Percentiles rank a stretch among this genome's conserved stretches.
Evolutionary conservation across 2,888 invertebrate species (phyloP).

Genomic region (Hirtodrosophila alboralis): DNA sequence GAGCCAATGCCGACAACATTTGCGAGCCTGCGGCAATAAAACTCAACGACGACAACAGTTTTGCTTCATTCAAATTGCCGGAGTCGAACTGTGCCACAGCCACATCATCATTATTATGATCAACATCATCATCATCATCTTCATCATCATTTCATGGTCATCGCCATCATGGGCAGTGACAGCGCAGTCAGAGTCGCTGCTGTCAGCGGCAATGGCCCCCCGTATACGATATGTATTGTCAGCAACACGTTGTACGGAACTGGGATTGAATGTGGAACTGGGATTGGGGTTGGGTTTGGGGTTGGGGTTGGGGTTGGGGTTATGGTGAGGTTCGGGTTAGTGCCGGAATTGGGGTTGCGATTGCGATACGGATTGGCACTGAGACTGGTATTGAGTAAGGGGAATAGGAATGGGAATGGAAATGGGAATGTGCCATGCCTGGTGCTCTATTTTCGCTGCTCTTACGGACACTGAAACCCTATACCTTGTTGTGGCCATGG

Average conservation of each 20-base stretch:
- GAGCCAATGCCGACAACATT: constrained; percentile 55
- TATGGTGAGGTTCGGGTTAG: background rate
- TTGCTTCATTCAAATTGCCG: constrained; percentile 49
- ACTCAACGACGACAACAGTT: constrained; percentile 51
- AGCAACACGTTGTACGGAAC: constrained; percentile 52
- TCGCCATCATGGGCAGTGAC: constrained; percentile 38
- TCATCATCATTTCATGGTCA: constrained; percentile 43
- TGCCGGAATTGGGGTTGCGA: background rate
- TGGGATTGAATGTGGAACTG: constrained; percentile 7
- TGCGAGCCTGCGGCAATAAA: constrained; percentile 60
- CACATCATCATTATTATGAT: constrained; percentile 33
- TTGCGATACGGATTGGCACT: constrained; percentile 6
- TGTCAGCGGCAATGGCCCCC: constrained; percentile 35
- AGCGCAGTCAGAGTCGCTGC: constrained; percentile 28
- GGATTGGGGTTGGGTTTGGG: background rate
- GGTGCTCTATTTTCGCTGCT: constrained; percentile 22
- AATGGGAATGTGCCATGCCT: constrained; percentile 11
- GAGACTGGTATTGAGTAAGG: too few relatives aligned
- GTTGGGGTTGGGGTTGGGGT: constrained; percentile 1
- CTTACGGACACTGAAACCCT: constrained; percentile 15
- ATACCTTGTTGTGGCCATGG: constrained; percentile 8
- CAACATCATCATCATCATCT: constrained; percentile 11
- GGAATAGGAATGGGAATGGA: constrained; percentile 12
- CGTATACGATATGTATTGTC: constrained; percentile 18
- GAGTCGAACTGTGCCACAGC: constrained; percentile 16